phyloP scores from a whole-genome alignment of 2,113 vertebrate genomes.

The Callorhinus ursinus region DNA sequence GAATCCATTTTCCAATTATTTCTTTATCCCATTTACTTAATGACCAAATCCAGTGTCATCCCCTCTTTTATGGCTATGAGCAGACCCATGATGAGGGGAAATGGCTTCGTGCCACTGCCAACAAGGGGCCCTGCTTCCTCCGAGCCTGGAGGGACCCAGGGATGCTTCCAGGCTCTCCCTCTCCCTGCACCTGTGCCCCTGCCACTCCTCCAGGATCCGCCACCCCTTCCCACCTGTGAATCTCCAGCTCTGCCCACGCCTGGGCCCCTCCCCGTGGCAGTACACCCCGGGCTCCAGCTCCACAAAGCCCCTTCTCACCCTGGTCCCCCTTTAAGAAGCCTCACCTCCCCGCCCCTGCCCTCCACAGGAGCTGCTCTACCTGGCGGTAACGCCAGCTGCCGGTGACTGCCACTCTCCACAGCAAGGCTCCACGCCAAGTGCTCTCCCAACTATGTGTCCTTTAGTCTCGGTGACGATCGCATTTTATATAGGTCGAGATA shows the following conservation, averaged over 20 bases:
- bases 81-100: slow-evolving; percentile 41
- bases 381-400: background rate
- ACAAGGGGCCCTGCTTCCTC: background rate
- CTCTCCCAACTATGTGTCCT: background rate
- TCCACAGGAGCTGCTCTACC: background rate
- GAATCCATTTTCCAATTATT: slow-evolving; percentile 75
- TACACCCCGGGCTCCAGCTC: too few relatives aligned
- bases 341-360: background rate
- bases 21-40: slow-evolving; percentile 78
- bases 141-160: background rate
- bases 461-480: background rate
- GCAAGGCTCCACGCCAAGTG: background rate
- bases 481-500: background rate
- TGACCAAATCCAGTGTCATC: slow-evolving; percentile 59
- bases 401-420: rapidly evolving
- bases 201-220: background rate
- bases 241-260: background rate
- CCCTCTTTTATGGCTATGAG: slow-evolving; percentile 30
- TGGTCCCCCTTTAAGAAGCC: background rate
- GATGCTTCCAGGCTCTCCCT: too few relatives aligned
- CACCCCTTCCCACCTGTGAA: background rate
- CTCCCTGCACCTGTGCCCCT: background rate
- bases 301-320: background rate
- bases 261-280: rapidly evolving
- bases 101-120: background rate